Percentiles rank a stretch among this genome's conserved stretches.
phyloP scores from a whole-genome alignment of 2,888 invertebrate genomes.

The Monopis laevigella region DNA sequence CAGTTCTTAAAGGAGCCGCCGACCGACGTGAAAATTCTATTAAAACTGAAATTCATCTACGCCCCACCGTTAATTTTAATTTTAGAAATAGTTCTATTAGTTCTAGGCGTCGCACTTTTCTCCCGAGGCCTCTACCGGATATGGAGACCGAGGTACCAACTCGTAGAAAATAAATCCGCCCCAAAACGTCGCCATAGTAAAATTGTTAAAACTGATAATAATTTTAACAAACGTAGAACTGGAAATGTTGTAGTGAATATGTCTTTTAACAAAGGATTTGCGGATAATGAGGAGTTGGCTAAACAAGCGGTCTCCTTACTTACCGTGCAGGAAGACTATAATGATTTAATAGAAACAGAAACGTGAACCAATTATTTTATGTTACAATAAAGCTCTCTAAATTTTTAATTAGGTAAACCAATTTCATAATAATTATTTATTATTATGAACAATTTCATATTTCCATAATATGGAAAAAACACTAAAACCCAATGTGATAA shows the following conservation, averaged over 20 bases:
- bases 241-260: constrained; percentile 34
- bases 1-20: constrained; percentile 53
- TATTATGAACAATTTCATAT: no score
- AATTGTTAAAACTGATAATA: neutral
- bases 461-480: no score
- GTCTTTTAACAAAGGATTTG: constrained; percentile 32
- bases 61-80: constrained; percentile 59
- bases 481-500: no score
- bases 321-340: constrained; percentile 39
- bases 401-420: no score
- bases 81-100: constrained; percentile 45
- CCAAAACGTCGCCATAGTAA: constrained; percentile 22
- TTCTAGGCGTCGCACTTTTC: constrained; percentile 51
- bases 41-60: constrained; percentile 55
- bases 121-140: constrained; percentile 41
- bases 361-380: no score
- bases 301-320: constrained; percentile 45
- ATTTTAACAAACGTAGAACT: constrained; percentile 19
- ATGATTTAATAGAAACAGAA: constrained; percentile 28
- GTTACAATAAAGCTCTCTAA: no score
- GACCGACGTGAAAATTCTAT: constrained; percentile 39
- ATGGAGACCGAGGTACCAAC: constrained; percentile 39
- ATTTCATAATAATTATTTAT: no score
- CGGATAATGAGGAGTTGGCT: constrained; percentile 33
- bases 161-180: constrained; percentile 25